A percentile compares a stretch with the other conserved stretches of the same genome.
These are phyloP conservation scores for Leptopilina drosophilae DNA, from an alignment of 2,888 invertebrate species.

Conservation along the genomic window DNA sequence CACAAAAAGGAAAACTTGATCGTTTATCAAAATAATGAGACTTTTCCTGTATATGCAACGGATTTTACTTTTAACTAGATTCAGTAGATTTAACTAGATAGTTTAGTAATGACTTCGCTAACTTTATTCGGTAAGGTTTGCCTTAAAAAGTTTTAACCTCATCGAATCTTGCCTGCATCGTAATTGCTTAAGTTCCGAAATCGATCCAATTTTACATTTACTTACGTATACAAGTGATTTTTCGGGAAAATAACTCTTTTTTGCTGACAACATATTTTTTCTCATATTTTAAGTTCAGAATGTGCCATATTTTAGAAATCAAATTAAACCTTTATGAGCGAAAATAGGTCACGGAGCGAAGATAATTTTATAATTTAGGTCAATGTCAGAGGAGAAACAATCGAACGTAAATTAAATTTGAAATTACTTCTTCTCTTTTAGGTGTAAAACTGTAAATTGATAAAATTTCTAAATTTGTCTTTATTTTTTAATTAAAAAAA, in stretches of 20 bases:
- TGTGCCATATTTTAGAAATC: no score
- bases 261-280: no score
- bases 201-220: not conserved
- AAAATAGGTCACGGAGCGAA: no score
- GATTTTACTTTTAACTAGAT: conserved; percentile 11
- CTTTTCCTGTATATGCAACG: conserved; percentile 11
- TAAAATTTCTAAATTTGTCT: no score
- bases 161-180: conserved; percentile 13
- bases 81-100: conserved; percentile 14
- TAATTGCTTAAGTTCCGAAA: conserved; percentile 23
- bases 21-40: conserved; percentile 21
- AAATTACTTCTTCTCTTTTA: no score
- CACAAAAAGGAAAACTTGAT: not conserved
- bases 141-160: conserved; percentile 19
- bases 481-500: no score
- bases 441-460: no score
- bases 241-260: not conserved
- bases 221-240: not conserved
- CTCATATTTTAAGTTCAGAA: no score
- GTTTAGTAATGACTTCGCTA: conserved; percentile 19
- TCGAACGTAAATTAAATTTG: no score
- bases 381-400: no score
- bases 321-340: no score
- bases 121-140: conserved; percentile 1
- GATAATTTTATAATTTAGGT: no score